Evolutionary conservation across 2,888 invertebrate species (phyloP), one percentile per base, ranked within the genome.

Genomic region (Beris morrisii): DNA sequence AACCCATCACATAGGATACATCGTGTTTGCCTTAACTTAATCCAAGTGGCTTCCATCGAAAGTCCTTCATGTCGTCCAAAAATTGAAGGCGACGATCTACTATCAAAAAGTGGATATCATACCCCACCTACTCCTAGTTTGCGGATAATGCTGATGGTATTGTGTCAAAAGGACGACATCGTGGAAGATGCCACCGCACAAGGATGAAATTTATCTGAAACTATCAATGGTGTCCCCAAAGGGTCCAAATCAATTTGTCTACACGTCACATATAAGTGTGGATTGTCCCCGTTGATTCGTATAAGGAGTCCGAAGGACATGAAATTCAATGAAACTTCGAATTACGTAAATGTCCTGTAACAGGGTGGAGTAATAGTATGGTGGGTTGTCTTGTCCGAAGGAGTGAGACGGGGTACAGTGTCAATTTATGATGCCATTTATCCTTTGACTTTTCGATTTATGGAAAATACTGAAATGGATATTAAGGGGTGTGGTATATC

Each of bases 231-330:
- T 56, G 57, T 66, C 66, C 69, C 69, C 68, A 65, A 67, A 70
- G 68, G 65, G 64, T 70, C 69, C 67, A 68, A 70, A 70, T 70
- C 69, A 70, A 68, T 70, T 70, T 70, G 69, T 70, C 69, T 67
- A 57, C 69, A 68, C 63, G 69, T 70, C 69, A 64, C 61, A 69
- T 61, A 30, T 45, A 28, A 30, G 58, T 45, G 45, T 15, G 52
- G 38, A 15, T 15, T 48, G 48, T n/a, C n/a, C n/a, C 15, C 9
- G 48, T 12, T 4, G 15, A 44, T 12, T 11, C 15, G 15, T 48
- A 11, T 12, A 61, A 61, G 43, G 61, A 52, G 12, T 9, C 12
- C 7, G 12, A 15, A 59, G 28, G 28, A 31, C 30, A 52, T 43
- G 30, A 64, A 58, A 58, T 58, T 58, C 58, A 65, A 58, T 64